Evolutionary conservation across 2,888 invertebrate genomes (phyloP).

Genomic region (Ectropis crepuscularia): DNA sequence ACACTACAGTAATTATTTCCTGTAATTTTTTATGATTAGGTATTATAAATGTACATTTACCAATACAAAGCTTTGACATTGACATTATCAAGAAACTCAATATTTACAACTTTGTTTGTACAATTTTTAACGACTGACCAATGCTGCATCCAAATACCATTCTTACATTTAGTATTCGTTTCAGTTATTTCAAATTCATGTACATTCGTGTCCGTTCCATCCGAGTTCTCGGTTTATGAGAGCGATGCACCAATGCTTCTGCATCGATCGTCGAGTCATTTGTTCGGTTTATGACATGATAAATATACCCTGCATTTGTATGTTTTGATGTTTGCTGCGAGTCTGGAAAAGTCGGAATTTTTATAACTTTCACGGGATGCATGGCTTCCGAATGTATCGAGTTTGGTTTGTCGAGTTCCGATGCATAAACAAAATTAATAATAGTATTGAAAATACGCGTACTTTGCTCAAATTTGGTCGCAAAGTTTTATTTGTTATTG

Average conservation of each 20-base stretch:
- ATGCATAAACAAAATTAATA: conserved; percentile 2
- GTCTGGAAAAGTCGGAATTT: conserved; percentile 26
- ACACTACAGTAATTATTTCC: background rate
- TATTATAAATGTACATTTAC: no score
- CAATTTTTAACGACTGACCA: conserved; percentile 31
- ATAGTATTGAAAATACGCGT: background rate
- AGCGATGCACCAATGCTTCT: conserved; percentile 42
- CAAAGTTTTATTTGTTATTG: no score
- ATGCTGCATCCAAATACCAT: conserved; percentile 35
- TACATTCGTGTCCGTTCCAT: conserved; percentile 31
- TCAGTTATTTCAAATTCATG: conserved; percentile 33
- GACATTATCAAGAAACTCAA: background rate
- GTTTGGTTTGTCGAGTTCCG: conserved; percentile 3
- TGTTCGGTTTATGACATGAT: conserved; percentile 35
- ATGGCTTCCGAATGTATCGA: conserved; percentile 19
- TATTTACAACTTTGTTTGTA: conserved; percentile 22
- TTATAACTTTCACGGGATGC: conserved; percentile 14
- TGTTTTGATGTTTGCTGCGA: conserved; percentile 31
- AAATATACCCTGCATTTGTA: conserved; percentile 33
- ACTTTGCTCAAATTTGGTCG: no score
- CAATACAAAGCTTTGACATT: no score
- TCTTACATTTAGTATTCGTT: conserved; percentile 35
- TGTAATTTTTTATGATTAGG: background rate
- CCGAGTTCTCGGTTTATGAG: conserved; percentile 43
- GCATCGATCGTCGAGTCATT: conserved; percentile 39